Evolutionary conservation across 2,797 vertebrate genomes (phyloP).

Genomic region (Characodon lateralis): DNA sequence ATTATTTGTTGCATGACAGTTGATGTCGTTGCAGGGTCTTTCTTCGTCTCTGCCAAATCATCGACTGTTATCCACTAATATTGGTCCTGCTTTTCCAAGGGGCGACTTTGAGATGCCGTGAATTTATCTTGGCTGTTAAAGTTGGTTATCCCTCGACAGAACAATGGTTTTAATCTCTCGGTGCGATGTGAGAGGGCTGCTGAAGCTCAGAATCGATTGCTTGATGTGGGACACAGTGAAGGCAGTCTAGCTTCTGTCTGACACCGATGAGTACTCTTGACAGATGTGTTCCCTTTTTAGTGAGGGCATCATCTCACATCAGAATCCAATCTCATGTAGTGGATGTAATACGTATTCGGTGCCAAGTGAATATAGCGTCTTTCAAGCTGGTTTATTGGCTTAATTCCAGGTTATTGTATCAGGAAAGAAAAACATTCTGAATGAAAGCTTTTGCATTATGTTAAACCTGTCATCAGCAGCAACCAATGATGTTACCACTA

Average conservation of each 20-base stretch:
- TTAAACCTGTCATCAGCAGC: not conserved
- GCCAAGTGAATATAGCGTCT: not conserved
- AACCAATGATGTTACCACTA: slow-evolving; percentile 2
- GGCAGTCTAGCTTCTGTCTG: slow-evolving; percentile 13
- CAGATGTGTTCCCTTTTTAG: slow-evolving; percentile 10
- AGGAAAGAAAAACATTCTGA: not conserved
- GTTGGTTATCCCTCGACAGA: slow-evolving; percentile 21
- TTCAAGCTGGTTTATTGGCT: not conserved
- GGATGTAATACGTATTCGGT: not conserved
- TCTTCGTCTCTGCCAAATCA: slow-evolving; percentile 33
- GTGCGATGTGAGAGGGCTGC: slow-evolving; percentile 8
- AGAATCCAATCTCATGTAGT: not conserved
- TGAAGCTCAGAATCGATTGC: slow-evolving; percentile 28
- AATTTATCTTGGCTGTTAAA: slow-evolving; percentile 38
- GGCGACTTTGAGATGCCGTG: slow-evolving; percentile 39
- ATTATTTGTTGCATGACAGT: slow-evolving; percentile 23
- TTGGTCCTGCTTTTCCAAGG: slow-evolving; percentile 6
- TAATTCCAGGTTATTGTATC: not conserved
- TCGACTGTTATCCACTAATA: slow-evolving; percentile 11
- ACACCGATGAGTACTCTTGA: slow-evolving; percentile 28
- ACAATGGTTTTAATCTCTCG: slow-evolving; percentile 33
- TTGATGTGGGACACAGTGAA: slow-evolving; percentile 20
- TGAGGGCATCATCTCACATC: not conserved
- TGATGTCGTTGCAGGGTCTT: slow-evolving; percentile 26
- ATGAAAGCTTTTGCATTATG: not conserved